Conservation (phyloP, 2,113 vertebrate genomes). For the Chamaetylas fuelleborni region DNA sequence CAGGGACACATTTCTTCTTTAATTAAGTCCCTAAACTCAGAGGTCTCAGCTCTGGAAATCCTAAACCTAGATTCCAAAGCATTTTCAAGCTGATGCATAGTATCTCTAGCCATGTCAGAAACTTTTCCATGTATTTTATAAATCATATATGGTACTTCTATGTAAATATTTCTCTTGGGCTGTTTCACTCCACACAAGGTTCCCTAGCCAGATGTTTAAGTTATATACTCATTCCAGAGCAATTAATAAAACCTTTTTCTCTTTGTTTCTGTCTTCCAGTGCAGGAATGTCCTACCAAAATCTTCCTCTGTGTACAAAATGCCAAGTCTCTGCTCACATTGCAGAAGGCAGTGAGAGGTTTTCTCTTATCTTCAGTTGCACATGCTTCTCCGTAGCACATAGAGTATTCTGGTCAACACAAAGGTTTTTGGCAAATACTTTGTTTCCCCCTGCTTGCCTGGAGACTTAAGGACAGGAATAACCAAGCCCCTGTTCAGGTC, state of each 20-base stretch:
- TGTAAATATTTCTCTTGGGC: not conserved
- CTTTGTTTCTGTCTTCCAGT: not conserved
- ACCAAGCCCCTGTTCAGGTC: not conserved
- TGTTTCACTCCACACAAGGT: not conserved
- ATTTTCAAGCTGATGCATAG: not conserved
- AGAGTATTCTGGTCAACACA: not conserved
- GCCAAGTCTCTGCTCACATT: fast-evolving
- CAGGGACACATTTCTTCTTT: not conserved
- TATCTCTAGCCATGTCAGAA: not conserved
- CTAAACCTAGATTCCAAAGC: not conserved
- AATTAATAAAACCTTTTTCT: not conserved
- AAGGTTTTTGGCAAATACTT: not conserved
- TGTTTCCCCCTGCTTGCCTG: not conserved
- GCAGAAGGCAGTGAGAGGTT: not conserved
- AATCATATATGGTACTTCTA: not conserved
- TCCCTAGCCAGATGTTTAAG: not conserved
- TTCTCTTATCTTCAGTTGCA: not conserved
- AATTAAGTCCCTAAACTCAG: not conserved
- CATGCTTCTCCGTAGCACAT: fast-evolving
- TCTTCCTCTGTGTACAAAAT: not conserved
- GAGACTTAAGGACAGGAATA: not conserved
- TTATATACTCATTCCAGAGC: not conserved
- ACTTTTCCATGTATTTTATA: not conserved
- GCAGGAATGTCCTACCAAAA: not conserved
- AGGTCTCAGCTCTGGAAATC: not conserved